phyloP scores from a whole-genome alignment of 2,888 invertebrate species.

The Apodemia zela region DNA sequence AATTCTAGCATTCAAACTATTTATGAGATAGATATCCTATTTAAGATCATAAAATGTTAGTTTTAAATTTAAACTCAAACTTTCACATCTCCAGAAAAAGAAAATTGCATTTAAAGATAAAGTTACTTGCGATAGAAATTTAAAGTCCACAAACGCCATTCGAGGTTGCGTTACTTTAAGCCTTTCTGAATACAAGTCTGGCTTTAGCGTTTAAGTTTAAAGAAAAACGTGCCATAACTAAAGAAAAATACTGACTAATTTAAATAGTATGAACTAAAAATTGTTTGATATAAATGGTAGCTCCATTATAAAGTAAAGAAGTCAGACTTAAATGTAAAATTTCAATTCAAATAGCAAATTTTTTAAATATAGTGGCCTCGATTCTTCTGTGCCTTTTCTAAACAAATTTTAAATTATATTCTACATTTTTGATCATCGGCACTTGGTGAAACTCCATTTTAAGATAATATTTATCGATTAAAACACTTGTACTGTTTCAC shows the following conservation, averaged over 20 bases:
- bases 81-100: constrained; percentile 20
- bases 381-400: too few relatives aligned
- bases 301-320: not conserved
- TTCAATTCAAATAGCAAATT: not conserved
- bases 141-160: constrained; percentile 12
- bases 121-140: constrained; percentile 12
- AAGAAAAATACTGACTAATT: not conserved
- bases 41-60: not conserved
- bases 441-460: too few relatives aligned
- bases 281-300: not conserved
- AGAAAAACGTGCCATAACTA: not conserved
- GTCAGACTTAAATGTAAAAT: not conserved
- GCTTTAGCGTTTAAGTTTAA: constrained; percentile 6
- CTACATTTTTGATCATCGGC: too few relatives aligned
- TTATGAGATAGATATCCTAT: too few relatives aligned
- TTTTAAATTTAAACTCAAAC: not conserved
- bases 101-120: constrained; percentile 19
- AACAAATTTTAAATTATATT: too few relatives aligned
- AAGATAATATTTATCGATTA: too few relatives aligned
- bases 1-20: too few relatives aligned
- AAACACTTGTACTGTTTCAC: too few relatives aligned
- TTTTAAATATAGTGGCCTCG: not conserved
- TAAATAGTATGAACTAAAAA: not conserved
- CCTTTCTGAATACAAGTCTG: constrained; percentile 6
- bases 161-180: constrained; percentile 1